These are phyloP conservation scores for Caenorhabditis drosophilae DNA, from an alignment of 2,888 invertebrate species.

Conservation along the genomic window DNA sequence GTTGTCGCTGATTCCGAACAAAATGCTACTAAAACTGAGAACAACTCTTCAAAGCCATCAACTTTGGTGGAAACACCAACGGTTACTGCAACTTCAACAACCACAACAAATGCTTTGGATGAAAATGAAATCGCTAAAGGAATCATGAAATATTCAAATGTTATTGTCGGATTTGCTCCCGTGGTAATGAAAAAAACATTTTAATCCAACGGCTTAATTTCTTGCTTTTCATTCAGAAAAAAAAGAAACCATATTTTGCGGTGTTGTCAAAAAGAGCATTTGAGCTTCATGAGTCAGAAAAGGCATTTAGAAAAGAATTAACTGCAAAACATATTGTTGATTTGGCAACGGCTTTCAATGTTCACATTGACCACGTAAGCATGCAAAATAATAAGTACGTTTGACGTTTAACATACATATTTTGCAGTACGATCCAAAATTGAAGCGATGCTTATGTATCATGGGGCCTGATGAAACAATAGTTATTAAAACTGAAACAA, in stretches of 20 bases:
- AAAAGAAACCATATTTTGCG: conserved; percentile 48
- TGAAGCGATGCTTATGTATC: conserved; percentile 51
- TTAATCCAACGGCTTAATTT: not conserved
- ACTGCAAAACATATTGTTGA: conserved; percentile 53
- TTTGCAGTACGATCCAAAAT: conserved; percentile 51
- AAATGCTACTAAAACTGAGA: no score
- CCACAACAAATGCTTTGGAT: no score
- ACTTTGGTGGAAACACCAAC: no score
- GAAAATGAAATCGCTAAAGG: conserved; percentile 3
- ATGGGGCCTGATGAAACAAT: conserved; percentile 58
- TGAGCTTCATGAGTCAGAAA: conserved; percentile 61
- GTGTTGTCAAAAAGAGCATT: conserved; percentile 52
- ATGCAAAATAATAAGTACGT: not conserved
- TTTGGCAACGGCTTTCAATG: conserved; percentile 55
- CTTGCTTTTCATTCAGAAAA: conserved; percentile 48
- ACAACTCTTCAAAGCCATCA: no score
- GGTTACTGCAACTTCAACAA: no score
- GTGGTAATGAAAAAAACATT: conserved; percentile 10
- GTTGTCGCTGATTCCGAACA: not conserved
- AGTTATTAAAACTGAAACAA: conserved; percentile 41
- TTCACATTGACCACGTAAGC: conserved; percentile 49
- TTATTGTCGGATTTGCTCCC: conserved; percentile 26
- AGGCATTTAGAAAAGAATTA: conserved; percentile 40
- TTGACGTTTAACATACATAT: not conserved
- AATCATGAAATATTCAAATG: conserved; percentile 20